A percentile compares a stretch with the other conserved stretches of the same genome.
Conservation (phyloP, 2,797 vertebrate species). For the Helarctos malayanus region DNA sequence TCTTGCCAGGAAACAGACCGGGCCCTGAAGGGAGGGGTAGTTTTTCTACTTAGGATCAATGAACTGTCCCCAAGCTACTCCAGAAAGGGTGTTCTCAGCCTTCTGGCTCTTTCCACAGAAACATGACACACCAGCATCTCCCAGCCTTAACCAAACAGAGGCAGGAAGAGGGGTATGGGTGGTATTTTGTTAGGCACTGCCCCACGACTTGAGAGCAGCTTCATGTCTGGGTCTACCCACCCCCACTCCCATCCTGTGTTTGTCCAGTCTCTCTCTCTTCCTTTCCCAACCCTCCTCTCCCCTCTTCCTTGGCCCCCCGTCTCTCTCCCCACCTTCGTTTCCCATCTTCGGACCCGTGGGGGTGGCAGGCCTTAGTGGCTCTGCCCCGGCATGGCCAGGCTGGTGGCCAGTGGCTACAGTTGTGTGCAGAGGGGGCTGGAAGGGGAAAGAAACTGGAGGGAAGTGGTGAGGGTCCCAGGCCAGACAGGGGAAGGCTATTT, state of each 20-base stretch:
- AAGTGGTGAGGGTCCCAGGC: slow-evolving; percentile 71
- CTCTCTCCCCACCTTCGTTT: slow-evolving; percentile 43
- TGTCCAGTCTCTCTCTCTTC: slow-evolving; percentile 72
- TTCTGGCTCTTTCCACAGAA: not conserved
- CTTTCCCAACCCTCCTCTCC: not conserved
- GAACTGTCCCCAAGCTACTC: not conserved
- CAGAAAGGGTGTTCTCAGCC: not conserved
- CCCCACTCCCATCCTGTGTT: slow-evolving; percentile 59
- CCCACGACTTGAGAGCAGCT: slow-evolving; percentile 12
- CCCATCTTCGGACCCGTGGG: not conserved
- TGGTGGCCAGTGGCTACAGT: not conserved
- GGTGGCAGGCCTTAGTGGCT: slow-evolving; percentile 43
- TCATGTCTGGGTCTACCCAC: slow-evolving; percentile 51
- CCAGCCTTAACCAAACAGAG: slow-evolving; percentile 43
- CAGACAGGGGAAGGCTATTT: not conserved
- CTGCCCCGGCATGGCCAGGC: not conserved
- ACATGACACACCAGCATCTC: slow-evolving; percentile 1
- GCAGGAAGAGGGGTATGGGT: slow-evolving; percentile 57
- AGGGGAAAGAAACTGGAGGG: slow-evolving; percentile 22
- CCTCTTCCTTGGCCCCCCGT: not conserved
- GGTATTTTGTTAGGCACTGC: slow-evolving; percentile 74
- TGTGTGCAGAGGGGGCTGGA: not conserved
- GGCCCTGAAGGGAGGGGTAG: not conserved
- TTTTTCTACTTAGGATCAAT: not conserved
- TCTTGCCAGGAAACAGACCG: not conserved